phyloP scores from a whole-genome alignment of 2,797 vertebrate species.

The Emydoidea blandingii region DNA sequence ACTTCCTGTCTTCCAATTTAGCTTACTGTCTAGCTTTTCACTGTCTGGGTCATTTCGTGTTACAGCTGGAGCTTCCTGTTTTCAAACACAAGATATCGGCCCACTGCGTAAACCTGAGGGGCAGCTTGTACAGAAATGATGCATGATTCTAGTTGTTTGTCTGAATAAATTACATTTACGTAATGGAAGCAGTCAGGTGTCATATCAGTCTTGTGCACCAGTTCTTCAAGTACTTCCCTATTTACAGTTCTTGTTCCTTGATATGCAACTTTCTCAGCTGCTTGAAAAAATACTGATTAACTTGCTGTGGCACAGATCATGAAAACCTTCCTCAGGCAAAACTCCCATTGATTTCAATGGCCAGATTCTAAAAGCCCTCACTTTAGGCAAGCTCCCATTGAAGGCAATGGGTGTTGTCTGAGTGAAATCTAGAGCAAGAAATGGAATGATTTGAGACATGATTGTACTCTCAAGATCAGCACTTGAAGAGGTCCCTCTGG shows the following conservation, averaged over 20 bases:
- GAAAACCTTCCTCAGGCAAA: background rate
- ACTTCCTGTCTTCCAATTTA: conserved; percentile 85
- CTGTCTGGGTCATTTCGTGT: conserved; percentile 84
- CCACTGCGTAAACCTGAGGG: conserved; percentile 81
- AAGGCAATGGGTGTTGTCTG: background rate
- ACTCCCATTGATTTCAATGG: background rate
- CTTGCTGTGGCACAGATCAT: background rate
- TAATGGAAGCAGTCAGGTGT: conserved; percentile 83
- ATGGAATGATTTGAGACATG: background rate
- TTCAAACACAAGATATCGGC: conserved; percentile 76
- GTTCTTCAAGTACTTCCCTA: conserved; percentile 79
- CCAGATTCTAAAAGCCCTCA: background rate
- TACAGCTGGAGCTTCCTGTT: conserved; percentile 86
- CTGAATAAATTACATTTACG: conserved; percentile 79
- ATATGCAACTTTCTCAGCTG: conserved; percentile 58
- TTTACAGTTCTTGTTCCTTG: conserved; percentile 80
- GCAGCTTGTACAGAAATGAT: conserved; percentile 79
- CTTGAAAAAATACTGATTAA: conserved; percentile 28
- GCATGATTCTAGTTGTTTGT: conserved; percentile 80
- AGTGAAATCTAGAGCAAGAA: background rate
- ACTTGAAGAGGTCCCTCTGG: background rate
- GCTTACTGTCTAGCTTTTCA: conserved; percentile 76
- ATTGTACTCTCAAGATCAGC: background rate
- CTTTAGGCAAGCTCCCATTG: background rate
- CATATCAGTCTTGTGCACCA: conserved; percentile 60